Evolutionary conservation across 1,140 invertebrate species (phyloP).

Genomic region (Archivesica marissinica): DNA sequence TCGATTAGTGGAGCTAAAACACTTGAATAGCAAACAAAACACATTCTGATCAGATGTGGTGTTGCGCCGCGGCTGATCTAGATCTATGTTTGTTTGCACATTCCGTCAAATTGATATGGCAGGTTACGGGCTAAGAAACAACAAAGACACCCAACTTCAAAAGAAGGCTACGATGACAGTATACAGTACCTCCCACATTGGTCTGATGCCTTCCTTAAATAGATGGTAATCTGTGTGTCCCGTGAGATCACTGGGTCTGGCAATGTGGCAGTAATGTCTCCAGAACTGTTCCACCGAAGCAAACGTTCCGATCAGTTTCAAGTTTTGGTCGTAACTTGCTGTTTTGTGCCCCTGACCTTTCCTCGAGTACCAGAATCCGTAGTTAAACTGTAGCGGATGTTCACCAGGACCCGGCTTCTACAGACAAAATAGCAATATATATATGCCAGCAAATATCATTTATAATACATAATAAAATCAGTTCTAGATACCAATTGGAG

Average conservation of each 20-base stretch:
- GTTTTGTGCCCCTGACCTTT: conserved; percentile 88
- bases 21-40: too few relatives aligned
- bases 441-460: background rate
- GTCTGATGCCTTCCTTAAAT: conserved; percentile 99
- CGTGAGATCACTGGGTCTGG: conserved; percentile 90
- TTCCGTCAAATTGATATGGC: too few relatives aligned
- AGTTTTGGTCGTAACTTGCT: conserved; percentile 89
- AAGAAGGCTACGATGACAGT: too few relatives aligned
- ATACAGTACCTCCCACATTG: conserved; percentile 95
- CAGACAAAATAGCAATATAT: conserved; percentile 14
- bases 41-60: too few relatives aligned
- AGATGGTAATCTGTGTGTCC: conserved; percentile 97
- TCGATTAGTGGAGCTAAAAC: too few relatives aligned
- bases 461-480: background rate
- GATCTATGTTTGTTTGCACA: too few relatives aligned
- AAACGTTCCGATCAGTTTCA: conserved; percentile 90
- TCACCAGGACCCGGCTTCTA: conserved; percentile 87
- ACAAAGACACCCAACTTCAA: too few relatives aligned
- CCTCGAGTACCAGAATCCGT: conserved; percentile 95
- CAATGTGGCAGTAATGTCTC: conserved; percentile 96
- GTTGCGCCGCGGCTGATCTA: too few relatives aligned
- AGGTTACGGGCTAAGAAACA: too few relatives aligned
- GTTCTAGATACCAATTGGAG: too few relatives aligned
- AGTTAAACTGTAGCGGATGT: conserved; percentile 94
- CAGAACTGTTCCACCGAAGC: conserved; percentile 97